These are phyloP conservation scores for Torymus aiolomorphi DNA, from an alignment of 2,888 invertebrate genomes.

Conservation along the genomic window DNA sequence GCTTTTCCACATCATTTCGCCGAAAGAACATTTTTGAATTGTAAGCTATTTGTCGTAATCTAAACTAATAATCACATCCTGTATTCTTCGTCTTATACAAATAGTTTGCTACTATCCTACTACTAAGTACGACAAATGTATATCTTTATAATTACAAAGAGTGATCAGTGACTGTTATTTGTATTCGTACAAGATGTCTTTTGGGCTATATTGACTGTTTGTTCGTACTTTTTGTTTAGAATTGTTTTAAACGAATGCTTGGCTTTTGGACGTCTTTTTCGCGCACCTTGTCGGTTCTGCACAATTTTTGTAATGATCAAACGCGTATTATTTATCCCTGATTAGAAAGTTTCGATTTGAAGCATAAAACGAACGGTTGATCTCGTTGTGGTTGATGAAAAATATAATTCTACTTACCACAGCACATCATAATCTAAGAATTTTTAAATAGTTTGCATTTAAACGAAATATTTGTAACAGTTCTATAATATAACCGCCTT, in stretches of 20 bases:
- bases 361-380: too few species aligned
- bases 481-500: constrained; percentile 8
- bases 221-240: constrained; percentile 4
- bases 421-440: background rate
- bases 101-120: constrained; percentile 54
- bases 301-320: constrained; percentile 37
- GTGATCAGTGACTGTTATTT: constrained; percentile 48
- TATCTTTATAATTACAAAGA: constrained; percentile 46
- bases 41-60: constrained; percentile 54
- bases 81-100: constrained; percentile 47
- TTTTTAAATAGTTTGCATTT: constrained; percentile 9
- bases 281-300: constrained; percentile 13
- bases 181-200: constrained; percentile 38
- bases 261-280: constrained; percentile 14
- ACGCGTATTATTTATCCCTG: constrained; percentile 13
- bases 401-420: too few species aligned
- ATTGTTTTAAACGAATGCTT: constrained; percentile 7
- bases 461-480: background rate
- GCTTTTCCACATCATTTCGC: constrained; percentile 51
- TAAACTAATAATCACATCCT: constrained; percentile 51
- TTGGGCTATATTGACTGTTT: constrained; percentile 11
- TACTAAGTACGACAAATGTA: constrained; percentile 48
- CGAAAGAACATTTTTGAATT: constrained; percentile 41
- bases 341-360: background rate
- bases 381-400: too few species aligned